Percentiles rank a stretch among this genome's conserved stretches.
These are phyloP conservation scores for Malurus leucopterus DNA, from an alignment of 2,797 vertebrate species.

Conservation along the genomic window DNA sequence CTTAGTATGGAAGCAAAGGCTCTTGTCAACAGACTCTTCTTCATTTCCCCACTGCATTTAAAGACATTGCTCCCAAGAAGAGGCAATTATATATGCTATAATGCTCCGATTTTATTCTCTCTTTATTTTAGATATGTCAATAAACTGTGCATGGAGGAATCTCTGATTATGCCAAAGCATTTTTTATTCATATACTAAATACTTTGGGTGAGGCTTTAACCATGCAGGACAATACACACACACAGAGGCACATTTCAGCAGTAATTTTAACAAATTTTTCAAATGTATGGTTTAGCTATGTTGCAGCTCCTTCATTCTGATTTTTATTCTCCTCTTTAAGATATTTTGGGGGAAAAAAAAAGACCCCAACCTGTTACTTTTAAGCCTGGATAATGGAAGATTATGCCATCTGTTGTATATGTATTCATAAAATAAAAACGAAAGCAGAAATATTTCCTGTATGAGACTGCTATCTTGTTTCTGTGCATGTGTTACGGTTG, in stretches of 20 bases:
- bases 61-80: neutral
- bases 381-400: conserved; percentile 37
- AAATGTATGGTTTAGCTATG: neutral
- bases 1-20: neutral
- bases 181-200: neutral
- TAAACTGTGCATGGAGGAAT: neutral
- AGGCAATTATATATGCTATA: neutral
- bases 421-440: conserved; percentile 58
- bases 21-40: neutral
- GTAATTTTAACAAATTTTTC: neutral
- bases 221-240: neutral
- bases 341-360: neutral
- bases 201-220: conserved; percentile 14
- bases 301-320: neutral
- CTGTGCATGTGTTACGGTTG: neutral
- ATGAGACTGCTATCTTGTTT: conserved; percentile 45
- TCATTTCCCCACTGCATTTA: neutral
- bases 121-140: conserved; percentile 8
- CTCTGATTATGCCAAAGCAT: conserved; percentile 28
- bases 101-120: neutral
- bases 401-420: conserved; percentile 54
- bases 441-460: conserved; percentile 36
- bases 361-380: conserved; percentile 10
- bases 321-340: neutral
- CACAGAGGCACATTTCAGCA: neutral